Conservation (phyloP, 2,888 invertebrate species). For the Dilophus febrilis region DNA sequence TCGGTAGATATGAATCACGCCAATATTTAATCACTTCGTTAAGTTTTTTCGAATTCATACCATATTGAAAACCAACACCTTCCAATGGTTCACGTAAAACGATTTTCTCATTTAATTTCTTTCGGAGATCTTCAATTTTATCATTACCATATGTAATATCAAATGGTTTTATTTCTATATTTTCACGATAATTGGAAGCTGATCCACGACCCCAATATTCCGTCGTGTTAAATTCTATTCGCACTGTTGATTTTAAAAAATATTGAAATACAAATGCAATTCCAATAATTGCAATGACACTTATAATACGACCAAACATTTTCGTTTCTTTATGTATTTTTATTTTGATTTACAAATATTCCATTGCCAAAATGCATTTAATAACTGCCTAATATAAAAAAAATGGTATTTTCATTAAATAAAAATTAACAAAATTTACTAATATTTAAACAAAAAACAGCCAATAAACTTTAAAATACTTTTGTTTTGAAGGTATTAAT, state of each 20-base stretch:
- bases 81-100: slow-evolving; percentile 42
- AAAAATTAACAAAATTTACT: too few relatives aligned
- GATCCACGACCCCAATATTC: slow-evolving; percentile 28
- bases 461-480: too few relatives aligned
- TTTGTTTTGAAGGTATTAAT: too few relatives aligned
- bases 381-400: too few relatives aligned
- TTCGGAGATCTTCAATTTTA: slow-evolving; percentile 40
- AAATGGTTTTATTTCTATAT: slow-evolving; percentile 8
- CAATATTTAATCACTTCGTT: slow-evolving; percentile 56
- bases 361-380: too few relatives aligned
- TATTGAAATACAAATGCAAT: slow-evolving; percentile 20
- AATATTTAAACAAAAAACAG: too few relatives aligned
- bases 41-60: slow-evolving; percentile 56
- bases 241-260: slow-evolving; percentile 18
- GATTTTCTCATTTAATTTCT: slow-evolving; percentile 37
- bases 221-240: slow-evolving; percentile 20
- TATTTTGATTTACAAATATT: too few relatives aligned
- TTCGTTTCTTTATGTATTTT: too few relatives aligned
- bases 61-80: slow-evolving; percentile 56
- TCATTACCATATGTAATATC: slow-evolving; percentile 13
- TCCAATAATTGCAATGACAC: neutral
- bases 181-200: slow-evolving; percentile 20
- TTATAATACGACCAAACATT: too few relatives aligned
- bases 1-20: slow-evolving; percentile 51
- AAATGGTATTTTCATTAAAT: too few relatives aligned